phyloP scores from a whole-genome alignment of 2,888 invertebrate species.

The Allophyes oxyacanthae region DNA sequence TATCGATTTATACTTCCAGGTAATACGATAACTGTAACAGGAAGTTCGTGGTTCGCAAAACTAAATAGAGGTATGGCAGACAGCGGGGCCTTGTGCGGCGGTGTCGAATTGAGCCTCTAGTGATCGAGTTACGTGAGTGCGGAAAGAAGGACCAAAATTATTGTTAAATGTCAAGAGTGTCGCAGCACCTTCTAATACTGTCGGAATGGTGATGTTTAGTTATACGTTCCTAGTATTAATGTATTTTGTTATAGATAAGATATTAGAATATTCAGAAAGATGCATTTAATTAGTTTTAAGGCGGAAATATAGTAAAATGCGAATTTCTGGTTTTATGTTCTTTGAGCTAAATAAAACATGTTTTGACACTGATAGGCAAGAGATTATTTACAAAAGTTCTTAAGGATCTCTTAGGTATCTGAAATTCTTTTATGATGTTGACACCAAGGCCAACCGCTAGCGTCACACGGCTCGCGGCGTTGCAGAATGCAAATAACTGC shows the following conservation, averaged over 20 bases:
- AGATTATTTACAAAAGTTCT: neutral
- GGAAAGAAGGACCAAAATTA: slow-evolving; percentile 18
- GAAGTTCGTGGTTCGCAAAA: slow-evolving; percentile 51
- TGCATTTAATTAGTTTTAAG: too few relatives aligned
- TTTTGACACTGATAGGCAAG: neutral
- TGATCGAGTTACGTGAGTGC: slow-evolving; percentile 20
- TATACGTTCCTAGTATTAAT: slow-evolving; percentile 6
- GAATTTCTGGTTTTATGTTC: neutral
- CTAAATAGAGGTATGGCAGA: slow-evolving; percentile 51
- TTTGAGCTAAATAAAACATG: too few relatives aligned
- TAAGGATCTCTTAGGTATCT: neutral
- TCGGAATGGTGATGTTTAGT: neutral
- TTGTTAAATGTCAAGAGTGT: slow-evolving; percentile 34
- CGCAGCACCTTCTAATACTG: slow-evolving; percentile 24
- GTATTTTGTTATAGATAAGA: slow-evolving; percentile 12
- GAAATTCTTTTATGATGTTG: slow-evolving; percentile 9
- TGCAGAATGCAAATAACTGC: slow-evolving; percentile 42
- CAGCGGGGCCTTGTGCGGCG: slow-evolving; percentile 49
- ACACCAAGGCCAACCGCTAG: slow-evolving; percentile 10
- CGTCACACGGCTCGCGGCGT: slow-evolving; percentile 6
- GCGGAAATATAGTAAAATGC: too few relatives aligned
- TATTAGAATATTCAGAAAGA: neutral
- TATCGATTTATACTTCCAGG: slow-evolving; percentile 50
- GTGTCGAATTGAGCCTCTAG: slow-evolving; percentile 13
- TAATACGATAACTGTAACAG: slow-evolving; percentile 57